Conservation (phyloP, 1,140 invertebrate genomes). For the Eubasilissa regina region DNA sequence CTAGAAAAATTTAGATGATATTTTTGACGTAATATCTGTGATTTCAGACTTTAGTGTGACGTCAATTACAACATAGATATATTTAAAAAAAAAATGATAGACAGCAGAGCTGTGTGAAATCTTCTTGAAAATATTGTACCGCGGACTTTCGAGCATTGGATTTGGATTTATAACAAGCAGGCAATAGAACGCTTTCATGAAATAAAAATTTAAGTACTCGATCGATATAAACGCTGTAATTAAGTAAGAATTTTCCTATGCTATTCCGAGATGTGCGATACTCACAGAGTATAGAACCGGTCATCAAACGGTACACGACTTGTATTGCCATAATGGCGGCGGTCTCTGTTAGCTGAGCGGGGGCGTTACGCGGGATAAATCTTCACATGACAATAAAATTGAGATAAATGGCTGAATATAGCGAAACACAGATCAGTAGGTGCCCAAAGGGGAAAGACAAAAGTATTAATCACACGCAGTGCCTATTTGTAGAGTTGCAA, state of each 20-base stretch:
- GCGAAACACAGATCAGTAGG: constrained; percentile 5
- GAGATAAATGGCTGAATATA: constrained; percentile 28
- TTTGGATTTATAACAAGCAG: no score
- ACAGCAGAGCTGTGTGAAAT: no score
- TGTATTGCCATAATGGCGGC: constrained; percentile 28
- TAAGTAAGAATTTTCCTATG: background rate
- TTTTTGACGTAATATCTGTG: no score
- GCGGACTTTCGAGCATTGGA: no score
- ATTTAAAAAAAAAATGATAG: no score
- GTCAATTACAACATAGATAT: no score
- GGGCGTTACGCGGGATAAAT: constrained; percentile 22
- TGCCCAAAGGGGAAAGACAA: constrained; percentile 34
- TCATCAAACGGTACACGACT: constrained; percentile 20
- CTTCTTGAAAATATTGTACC: no score
- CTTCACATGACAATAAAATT: constrained; percentile 36
- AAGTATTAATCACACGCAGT: constrained; percentile 10
- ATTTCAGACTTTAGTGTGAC: no score
- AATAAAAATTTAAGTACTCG: background rate
- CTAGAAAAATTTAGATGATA: no score
- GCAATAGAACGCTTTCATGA: background rate
- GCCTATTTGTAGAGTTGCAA: background rate
- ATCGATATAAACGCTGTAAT: background rate
- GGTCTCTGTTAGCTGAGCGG: constrained; percentile 2
- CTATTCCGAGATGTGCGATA: constrained; percentile 6
- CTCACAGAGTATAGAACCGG: background rate